phyloP scores from a whole-genome alignment of 1,140 invertebrate species.

The Aricia agestis region DNA sequence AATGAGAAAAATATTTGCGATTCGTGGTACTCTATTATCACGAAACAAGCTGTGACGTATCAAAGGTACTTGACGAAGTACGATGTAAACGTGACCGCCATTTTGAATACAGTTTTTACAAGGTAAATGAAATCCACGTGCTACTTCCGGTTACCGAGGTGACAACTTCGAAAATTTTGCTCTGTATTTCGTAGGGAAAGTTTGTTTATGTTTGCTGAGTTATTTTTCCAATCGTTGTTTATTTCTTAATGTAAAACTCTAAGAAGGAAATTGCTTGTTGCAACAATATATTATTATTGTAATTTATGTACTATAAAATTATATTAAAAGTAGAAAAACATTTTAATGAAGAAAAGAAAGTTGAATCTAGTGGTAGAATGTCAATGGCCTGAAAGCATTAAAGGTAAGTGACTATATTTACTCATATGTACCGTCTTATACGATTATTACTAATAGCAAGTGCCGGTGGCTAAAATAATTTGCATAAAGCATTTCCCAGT shows the following conservation, averaged over 20 bases:
- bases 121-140: conserved; percentile 1
- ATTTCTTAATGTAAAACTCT: too few species aligned
- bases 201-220: too few species aligned
- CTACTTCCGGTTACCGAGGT: background rate
- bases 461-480: conserved; percentile 52
- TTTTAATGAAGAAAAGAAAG: background rate
- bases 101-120: background rate
- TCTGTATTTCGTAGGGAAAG: background rate
- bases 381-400: conserved; percentile 23
- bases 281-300: too few species aligned
- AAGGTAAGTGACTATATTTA: conserved; percentile 33
- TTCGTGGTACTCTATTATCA: background rate
- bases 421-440: conserved; percentile 36
- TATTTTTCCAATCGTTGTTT: too few species aligned
- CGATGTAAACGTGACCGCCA: background rate
- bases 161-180: background rate
- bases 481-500: conserved; percentile 60
- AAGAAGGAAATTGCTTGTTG: too few species aligned
- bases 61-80: background rate
- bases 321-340: too few species aligned
- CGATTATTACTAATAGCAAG: conserved; percentile 43
- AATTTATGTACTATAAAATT: too few species aligned
- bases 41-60: background rate
- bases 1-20: background rate
- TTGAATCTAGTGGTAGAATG: background rate